Conservation (phyloP, 2,797 vertebrate species). For the Falco peregrinus region DNA sequence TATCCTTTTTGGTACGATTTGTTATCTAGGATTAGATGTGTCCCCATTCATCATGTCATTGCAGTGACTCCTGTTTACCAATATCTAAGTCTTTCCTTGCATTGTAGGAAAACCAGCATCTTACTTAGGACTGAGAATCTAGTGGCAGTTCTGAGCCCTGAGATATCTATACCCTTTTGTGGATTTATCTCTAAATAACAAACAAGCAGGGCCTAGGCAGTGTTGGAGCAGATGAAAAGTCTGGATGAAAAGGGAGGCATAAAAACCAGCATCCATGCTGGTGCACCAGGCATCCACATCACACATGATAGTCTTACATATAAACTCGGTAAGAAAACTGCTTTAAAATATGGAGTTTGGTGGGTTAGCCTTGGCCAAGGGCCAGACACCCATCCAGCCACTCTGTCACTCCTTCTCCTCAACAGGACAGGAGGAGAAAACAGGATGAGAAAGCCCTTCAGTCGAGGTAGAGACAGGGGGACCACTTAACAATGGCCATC, state of each 20-base stretch:
- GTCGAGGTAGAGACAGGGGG: not conserved
- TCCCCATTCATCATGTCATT: not conserved
- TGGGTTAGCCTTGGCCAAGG: not conserved
- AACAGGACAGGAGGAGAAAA: not conserved
- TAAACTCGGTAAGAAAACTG: not conserved
- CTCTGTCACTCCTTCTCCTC: not conserved
- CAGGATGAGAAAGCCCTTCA: not conserved
- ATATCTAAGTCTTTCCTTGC: not conserved
- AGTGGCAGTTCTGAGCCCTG: not conserved
- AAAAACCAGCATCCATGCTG: not conserved
- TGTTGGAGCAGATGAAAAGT: not conserved
- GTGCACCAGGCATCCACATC: not conserved
- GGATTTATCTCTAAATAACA: not conserved
- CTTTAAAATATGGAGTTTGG: not conserved
- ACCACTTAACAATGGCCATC: not conserved
- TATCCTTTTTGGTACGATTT: not conserved
- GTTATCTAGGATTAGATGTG: not conserved
- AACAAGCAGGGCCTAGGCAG: not conserved
- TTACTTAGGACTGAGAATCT: not conserved
- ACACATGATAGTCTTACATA: fast-evolving
- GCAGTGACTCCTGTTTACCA: not conserved
- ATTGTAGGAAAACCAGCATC: not conserved
- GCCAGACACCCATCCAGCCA: not conserved
- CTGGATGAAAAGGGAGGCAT: not conserved
- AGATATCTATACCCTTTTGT: not conserved